Evolutionary conservation across 2,797 vertebrate species (phyloP).

Genomic region (Rhinella marina): DNA sequence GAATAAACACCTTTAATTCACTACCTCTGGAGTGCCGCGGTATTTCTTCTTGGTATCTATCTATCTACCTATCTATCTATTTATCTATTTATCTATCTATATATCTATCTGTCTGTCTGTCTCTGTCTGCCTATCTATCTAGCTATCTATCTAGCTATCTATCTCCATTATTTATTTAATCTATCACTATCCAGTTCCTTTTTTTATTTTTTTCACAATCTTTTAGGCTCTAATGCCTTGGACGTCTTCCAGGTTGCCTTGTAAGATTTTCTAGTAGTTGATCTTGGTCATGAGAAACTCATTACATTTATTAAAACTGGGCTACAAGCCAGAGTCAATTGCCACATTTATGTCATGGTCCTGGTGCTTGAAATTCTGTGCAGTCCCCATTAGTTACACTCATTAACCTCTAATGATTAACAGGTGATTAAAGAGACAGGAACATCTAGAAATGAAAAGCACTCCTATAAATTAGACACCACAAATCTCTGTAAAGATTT

Average conservation of each 20-base stretch:
- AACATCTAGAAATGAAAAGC: neutral
- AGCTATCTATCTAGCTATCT: too few species aligned
- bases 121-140: too few species aligned
- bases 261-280: constrained; percentile 19
- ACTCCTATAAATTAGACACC: constrained; percentile 4
- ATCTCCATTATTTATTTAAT: neutral
- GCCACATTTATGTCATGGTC: constrained; percentile 17
- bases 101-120: too few species aligned
- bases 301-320: constrained; percentile 39
- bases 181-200: neutral
- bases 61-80: too few species aligned
- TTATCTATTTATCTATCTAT: too few species aligned
- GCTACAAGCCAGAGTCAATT: constrained; percentile 25
- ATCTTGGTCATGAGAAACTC: constrained; percentile 21
- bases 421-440: constrained; percentile 32
- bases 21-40: too few species aligned
- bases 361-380: constrained; percentile 1
- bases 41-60: too few species aligned
- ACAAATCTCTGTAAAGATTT: neutral
- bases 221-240: constrained; percentile 17
- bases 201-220: neutral
- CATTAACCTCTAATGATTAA: constrained; percentile 33
- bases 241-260: neutral
- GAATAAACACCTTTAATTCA: too few species aligned
- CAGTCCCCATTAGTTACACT: neutral